A percentile compares a stretch with the other conserved stretches of the same genome.
phyloP scores from a whole-genome alignment of 2,888 invertebrate genomes.

The Bibio marci region DNA sequence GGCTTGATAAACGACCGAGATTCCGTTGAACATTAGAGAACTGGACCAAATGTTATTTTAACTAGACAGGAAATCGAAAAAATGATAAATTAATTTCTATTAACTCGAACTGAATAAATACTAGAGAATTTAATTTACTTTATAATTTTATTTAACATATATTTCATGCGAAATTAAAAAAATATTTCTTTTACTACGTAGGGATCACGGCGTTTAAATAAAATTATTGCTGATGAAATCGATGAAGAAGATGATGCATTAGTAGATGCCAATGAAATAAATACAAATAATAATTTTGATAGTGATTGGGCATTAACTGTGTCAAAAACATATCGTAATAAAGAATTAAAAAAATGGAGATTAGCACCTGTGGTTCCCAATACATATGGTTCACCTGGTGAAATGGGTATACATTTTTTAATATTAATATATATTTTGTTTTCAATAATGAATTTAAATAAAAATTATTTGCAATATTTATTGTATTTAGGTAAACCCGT shows the following conservation, averaged over 20 bases:
- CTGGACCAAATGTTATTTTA: too few relatives aligned
- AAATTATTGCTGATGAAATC: neutral
- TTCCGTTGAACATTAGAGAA: too few relatives aligned
- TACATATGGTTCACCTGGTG: slow-evolving; percentile 61
- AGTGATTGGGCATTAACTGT: slow-evolving; percentile 15
- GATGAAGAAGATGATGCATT: slow-evolving; percentile 23
- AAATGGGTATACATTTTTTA: slow-evolving; percentile 47
- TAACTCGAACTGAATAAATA: too few relatives aligned
- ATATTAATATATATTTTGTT: neutral
- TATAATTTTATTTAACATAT: too few relatives aligned
- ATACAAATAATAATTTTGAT: slow-evolving; percentile 27
- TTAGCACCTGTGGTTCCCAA: slow-evolving; percentile 52
- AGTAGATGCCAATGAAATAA: slow-evolving; percentile 29
- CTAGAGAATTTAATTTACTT: too few relatives aligned
- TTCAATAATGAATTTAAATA: neutral
- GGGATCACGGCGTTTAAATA: too few relatives aligned
- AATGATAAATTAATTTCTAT: too few relatives aligned
- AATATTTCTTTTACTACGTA: too few relatives aligned
- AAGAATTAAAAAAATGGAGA: slow-evolving; percentile 49
- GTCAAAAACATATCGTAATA: slow-evolving; percentile 25
- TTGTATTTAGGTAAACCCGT: slow-evolving; percentile 51
- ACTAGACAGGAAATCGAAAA: too few relatives aligned
- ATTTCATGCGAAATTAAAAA: too few relatives aligned
- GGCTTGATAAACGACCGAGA: too few relatives aligned
- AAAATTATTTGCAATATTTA: too few relatives aligned